Evolutionary conservation across 2,797 vertebrate genomes (phyloP), one percentile per base, ranked within the genome.

Genomic region (Forpus xanthops): DNA sequence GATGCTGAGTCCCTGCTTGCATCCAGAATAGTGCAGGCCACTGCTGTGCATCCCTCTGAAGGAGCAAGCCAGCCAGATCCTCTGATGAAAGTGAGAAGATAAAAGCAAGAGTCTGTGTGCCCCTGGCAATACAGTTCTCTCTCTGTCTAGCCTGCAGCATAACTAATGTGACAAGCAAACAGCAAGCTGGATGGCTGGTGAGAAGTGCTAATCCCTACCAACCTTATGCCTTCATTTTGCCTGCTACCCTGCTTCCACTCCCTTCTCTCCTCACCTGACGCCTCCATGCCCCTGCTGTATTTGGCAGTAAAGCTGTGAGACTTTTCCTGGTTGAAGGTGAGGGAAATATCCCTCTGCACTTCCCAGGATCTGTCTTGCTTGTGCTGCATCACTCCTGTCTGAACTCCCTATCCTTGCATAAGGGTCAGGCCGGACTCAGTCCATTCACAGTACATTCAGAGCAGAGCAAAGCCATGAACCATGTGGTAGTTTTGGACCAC

Each of bases 41-140:
- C 64, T 65, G 58, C 75, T 64, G 49, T 7, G 44, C 53, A 37
- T 45, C 67, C 64, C 25, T 76, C 58, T 21, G 50, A 41, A 65
- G 28, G 18, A 82, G 64, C n/a, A 79, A 64, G 31, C 53, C 77
- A 91, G 41, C 4, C 62, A 55, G 52, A 64, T 21, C 52, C 66
- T 49, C 53, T 81, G 85, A 42, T 21, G 27, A 44, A 89, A 85
- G 71, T 47, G 66, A 82, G 75, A 82, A 78, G 64, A 87, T 47
- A 72, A 75, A 89, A 84, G 37, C 74, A 47, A 35, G 49, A 21
- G 49, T 35, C 67, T 53, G 12, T 1, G 28, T 61, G 78, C 49
- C 58, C 28, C 85, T 78, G 78, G 85, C 53, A 50, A 28, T 28
- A 45, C 78, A 91, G 33, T 9, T 56, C 55, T 49, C 41, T 50